These are phyloP conservation scores for Netelia melanura DNA, from an alignment of 2,888 invertebrate genomes.

Conservation along the genomic window DNA sequence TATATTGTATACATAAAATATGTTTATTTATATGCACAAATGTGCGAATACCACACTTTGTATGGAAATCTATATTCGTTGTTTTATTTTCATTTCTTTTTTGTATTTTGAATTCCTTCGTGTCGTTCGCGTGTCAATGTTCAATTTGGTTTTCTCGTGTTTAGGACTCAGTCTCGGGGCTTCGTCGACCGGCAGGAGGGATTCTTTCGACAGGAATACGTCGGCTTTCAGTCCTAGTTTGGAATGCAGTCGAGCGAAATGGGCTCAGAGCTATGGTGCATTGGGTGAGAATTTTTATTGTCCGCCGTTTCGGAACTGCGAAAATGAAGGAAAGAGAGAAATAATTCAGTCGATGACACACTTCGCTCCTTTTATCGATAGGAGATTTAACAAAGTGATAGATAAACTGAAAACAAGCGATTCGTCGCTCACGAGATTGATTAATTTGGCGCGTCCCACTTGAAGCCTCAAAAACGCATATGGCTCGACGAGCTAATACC, in stretches of 20 bases:
- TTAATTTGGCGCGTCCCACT: slow-evolving; percentile 58
- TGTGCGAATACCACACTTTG: slow-evolving; percentile 21
- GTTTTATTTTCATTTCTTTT: neutral
- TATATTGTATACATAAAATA: neutral
- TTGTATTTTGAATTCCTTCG: neutral
- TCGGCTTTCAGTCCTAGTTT: slow-evolving; percentile 91
- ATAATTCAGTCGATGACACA: no score
- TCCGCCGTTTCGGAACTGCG: slow-evolving; percentile 1
- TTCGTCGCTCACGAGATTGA: slow-evolving; percentile 35
- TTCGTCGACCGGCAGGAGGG: slow-evolving; percentile 90
- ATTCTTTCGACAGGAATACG: slow-evolving; percentile 92
- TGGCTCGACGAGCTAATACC: slow-evolving; percentile 12
- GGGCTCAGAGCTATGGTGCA: slow-evolving; percentile 87
- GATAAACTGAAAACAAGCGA: neutral
- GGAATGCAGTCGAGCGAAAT: slow-evolving; percentile 88
- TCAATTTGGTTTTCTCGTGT: slow-evolving; percentile 28
- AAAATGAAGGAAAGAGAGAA: neutral
- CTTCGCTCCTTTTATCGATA: no score
- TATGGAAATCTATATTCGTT: neutral
- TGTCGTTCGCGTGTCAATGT: no score
- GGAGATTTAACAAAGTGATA: neutral
- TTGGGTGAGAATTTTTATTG: slow-evolving; percentile 83
- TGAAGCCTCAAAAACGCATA: slow-evolving; percentile 56
- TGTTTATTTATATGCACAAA: slow-evolving; percentile 21
- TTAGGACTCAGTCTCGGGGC: slow-evolving; percentile 85